phyloP scores from a whole-genome alignment of 2,113 vertebrate genomes.

The Apodemus speciosus region DNA sequence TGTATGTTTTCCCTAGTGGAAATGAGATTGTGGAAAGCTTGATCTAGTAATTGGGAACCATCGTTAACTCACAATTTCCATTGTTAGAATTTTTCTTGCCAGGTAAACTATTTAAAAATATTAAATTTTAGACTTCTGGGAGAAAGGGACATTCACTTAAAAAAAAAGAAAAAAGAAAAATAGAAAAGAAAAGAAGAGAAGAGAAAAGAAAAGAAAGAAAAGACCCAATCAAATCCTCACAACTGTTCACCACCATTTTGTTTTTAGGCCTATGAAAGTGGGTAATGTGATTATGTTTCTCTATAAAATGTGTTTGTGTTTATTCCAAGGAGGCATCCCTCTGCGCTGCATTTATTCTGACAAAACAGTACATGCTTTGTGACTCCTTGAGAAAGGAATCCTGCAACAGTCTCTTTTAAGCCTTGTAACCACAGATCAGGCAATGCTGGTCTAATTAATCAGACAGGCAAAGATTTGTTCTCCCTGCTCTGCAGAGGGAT shows the following conservation, averaged over 20 bases:
- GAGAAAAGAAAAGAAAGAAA: neutral
- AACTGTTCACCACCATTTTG: constrained; percentile 39
- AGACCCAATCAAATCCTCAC: neutral
- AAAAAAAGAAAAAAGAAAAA: neutral
- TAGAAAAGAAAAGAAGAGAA: neutral
- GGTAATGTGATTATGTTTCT: constrained; percentile 10
- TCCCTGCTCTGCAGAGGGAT: neutral
- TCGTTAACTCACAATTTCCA: neutral
- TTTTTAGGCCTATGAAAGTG: constrained; percentile 41
- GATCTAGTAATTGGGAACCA: neutral
- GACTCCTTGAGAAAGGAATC: constrained; percentile 64
- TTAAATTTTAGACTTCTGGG: constrained; percentile 44
- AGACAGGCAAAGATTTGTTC: constrained; percentile 70
- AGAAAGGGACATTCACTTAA: constrained; percentile 40
- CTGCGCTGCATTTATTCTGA: constrained; percentile 27
- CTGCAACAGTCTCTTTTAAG: constrained; percentile 57
- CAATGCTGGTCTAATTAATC: constrained; percentile 69
- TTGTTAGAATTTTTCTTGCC: neutral
- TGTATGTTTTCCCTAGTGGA: neutral
- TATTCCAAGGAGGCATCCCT: constrained; percentile 56
- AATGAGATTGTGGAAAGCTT: neutral
- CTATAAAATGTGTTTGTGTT: constrained; percentile 49
- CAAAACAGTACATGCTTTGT: constrained; percentile 76
- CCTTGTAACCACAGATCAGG: constrained; percentile 60
- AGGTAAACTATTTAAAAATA: constrained; percentile 13